These are phyloP conservation scores for Chelidonichthys spinosus DNA, from an alignment of 2,797 vertebrate species.

Conservation along the genomic window DNA sequence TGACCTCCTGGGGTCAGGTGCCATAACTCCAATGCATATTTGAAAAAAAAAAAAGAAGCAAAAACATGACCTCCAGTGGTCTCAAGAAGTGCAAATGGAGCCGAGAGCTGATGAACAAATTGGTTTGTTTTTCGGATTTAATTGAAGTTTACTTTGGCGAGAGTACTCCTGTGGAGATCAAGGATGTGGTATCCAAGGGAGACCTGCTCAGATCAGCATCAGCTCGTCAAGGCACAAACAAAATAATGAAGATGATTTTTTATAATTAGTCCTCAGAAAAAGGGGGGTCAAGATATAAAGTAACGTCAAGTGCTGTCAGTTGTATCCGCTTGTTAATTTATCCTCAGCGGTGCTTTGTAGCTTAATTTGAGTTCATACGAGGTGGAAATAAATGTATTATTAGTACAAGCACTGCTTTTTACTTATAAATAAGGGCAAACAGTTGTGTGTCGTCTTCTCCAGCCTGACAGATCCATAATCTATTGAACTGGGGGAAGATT, in stretches of 20 bases:
- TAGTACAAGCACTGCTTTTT: background rate
- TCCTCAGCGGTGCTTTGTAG: background rate
- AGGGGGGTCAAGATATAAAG: background rate
- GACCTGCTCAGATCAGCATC: background rate
- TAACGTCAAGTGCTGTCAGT: background rate
- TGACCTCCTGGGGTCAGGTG: background rate
- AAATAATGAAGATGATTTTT: background rate
- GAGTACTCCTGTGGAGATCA: background rate
- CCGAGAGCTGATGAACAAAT: background rate
- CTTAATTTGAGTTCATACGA: slow-evolving; percentile 1
- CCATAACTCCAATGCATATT: background rate
- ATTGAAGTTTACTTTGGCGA: background rate
- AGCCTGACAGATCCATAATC: slow-evolving; percentile 23
- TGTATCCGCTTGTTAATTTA: background rate
- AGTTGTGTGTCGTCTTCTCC: background rate
- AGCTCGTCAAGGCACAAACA: background rate
- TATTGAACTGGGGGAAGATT: slow-evolving; percentile 2
- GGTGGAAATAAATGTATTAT: slow-evolving; percentile 20
- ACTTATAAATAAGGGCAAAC: background rate
- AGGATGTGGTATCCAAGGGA: background rate
- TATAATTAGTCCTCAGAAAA: slow-evolving; percentile 8
- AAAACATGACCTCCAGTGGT: background rate
- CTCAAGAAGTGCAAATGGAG: background rate
- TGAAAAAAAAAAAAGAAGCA: background rate
- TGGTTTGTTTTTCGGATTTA: background rate